Evolutionary conservation across 1,140 invertebrate species (phyloP).

Genomic region (Drosophila insularis): DNA sequence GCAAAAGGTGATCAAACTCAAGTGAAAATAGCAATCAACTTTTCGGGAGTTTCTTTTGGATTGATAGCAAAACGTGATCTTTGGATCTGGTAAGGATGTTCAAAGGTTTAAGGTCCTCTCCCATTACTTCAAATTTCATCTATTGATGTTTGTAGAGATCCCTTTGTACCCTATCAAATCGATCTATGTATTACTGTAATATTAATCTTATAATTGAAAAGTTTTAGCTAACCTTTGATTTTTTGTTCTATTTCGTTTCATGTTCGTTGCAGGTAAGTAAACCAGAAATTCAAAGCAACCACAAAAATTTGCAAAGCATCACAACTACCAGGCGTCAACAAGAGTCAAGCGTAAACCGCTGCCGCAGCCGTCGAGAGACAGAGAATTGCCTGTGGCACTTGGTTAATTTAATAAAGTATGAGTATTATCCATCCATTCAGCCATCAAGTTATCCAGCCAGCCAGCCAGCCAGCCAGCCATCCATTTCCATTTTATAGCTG

Average conservation of each 20-base stretch:
- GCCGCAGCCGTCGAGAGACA: not conserved
- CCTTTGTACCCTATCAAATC: too few species aligned
- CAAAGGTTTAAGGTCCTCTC: too few species aligned
- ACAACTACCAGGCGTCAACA: not conserved
- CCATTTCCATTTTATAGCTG: slow-evolving; percentile 19
- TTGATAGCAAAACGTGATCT: too few species aligned
- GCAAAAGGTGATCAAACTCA: not conserved
- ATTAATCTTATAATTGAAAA: not conserved
- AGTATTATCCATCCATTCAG: slow-evolving; percentile 31
- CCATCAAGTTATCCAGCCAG: too few species aligned
- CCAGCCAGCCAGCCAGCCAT: too few species aligned
- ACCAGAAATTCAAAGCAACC: not conserved
- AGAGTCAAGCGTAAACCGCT: not conserved
- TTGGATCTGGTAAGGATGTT: too few species aligned
- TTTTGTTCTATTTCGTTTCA: not conserved
- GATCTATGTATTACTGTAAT: too few species aligned
- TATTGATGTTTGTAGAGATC: too few species aligned
- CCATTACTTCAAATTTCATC: too few species aligned
- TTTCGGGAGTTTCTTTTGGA: too few species aligned
- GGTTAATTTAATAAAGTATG: slow-evolving; percentile 65
- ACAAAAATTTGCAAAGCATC: slow-evolving; percentile 9
- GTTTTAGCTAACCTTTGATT: not conserved
- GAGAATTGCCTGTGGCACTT: slow-evolving; percentile 26
- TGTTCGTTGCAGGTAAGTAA: slow-evolving; percentile 38
- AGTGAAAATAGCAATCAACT: not conserved